phyloP scores from a whole-genome alignment of 2,797 vertebrate species.

The Mormyrops boulengeri region DNA sequence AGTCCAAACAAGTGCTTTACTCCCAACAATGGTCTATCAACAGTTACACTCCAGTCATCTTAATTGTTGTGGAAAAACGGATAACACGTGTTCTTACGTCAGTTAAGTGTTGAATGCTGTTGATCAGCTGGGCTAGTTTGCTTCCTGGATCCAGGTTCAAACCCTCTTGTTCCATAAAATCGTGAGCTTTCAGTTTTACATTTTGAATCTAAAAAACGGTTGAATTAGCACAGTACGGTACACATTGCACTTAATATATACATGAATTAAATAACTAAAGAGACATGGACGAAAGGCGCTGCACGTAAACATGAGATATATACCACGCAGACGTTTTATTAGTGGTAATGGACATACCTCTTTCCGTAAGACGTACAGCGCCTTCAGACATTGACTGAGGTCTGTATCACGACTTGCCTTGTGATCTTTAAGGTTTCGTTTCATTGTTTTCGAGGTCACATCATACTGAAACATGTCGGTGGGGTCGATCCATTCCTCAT shows the following conservation, averaged over 20 bases:
- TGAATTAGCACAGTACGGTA: not conserved
- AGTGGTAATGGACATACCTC: not conserved
- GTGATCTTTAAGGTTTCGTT: not conserved
- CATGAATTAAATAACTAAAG: not conserved
- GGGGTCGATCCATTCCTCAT: slow-evolving; percentile 22
- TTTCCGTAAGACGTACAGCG: not conserved
- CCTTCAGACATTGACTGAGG: not conserved
- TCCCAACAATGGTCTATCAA: not conserved
- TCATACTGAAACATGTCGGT: slow-evolving; percentile 16
- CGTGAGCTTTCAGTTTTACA: slow-evolving; percentile 1
- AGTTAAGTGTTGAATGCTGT: slow-evolving; percentile 2
- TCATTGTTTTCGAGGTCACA: slow-evolving; percentile 13
- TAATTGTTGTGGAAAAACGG: not conserved
- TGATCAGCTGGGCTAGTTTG: not conserved
- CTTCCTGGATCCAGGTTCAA: not conserved
- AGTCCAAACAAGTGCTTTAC: not conserved
- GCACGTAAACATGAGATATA: not conserved
- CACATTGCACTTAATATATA: not conserved
- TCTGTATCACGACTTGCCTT: not conserved
- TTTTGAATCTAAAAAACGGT: slow-evolving; percentile 10
- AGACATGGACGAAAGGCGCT: not conserved
- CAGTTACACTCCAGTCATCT: not conserved
- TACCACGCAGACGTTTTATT: not conserved
- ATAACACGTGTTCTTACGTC: not conserved
- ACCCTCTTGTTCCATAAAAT: not conserved